A percentile compares a stretch with the other conserved stretches of the same genome.
phyloP scores from a whole-genome alignment of 2,797 vertebrate species.

The Lateolabrax maculatus region DNA sequence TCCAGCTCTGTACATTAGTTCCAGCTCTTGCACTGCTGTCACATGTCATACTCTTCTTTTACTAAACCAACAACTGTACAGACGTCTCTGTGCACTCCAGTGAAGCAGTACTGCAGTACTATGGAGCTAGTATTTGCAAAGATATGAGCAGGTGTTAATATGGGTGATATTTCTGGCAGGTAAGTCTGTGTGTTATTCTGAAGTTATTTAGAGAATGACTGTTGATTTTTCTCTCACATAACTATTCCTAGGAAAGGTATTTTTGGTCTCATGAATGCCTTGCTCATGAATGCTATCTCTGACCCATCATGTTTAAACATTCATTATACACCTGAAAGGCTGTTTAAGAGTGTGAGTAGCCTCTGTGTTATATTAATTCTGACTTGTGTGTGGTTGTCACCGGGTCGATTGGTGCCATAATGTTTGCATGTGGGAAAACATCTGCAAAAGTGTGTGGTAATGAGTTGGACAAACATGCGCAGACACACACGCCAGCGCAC shows the following conservation, averaged over 20 bases:
- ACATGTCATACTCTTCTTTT: conserved; percentile 28
- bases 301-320: conserved; percentile 50
- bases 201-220: conserved; percentile 31
- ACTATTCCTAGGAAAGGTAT: conserved; percentile 40
- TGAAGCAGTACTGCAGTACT: conserved; percentile 39
- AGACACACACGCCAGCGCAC: conserved; percentile 27
- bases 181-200: conserved; percentile 23
- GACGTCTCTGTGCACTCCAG: conserved; percentile 2
- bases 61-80: neutral
- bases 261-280: conserved; percentile 41
- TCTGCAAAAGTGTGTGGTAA: conserved; percentile 66
- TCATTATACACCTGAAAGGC: conserved; percentile 35
- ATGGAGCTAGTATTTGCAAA: conserved; percentile 17
- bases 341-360: conserved; percentile 25
- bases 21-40: conserved; percentile 28
- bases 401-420: conserved; percentile 33
- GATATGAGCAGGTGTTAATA: conserved; percentile 48
- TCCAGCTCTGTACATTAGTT: neutral
- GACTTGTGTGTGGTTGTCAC: conserved; percentile 43
- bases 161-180: conserved; percentile 14
- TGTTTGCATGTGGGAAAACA: conserved; percentile 70
- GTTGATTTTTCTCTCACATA: conserved; percentile 49
- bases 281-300: conserved; percentile 45
- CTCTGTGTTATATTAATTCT: conserved; percentile 33
- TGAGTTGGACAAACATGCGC: conserved; percentile 53